A percentile compares a stretch with the other conserved stretches of the same genome.
phyloP scores from a whole-genome alignment of 2,113 vertebrate species.

The Coregonus clupeaformis region DNA sequence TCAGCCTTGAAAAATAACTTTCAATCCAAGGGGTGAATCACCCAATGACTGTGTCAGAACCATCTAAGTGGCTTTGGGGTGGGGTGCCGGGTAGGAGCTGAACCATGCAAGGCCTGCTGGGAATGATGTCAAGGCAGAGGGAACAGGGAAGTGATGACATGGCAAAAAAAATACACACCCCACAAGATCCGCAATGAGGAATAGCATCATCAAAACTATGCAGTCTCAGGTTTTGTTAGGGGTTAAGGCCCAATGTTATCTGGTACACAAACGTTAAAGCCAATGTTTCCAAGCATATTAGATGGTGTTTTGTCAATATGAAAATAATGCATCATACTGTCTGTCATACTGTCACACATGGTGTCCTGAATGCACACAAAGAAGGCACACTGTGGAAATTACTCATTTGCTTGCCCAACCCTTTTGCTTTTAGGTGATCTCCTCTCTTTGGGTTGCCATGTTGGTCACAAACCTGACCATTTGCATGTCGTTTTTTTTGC shows the following conservation, averaged over 20 bases:
- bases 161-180: background rate
- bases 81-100: no score
- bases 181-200: slow-evolving; percentile 16
- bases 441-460: background rate
- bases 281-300: background rate
- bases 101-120: no score
- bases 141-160: no score
- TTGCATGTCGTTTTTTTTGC: slow-evolving; percentile 1
- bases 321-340: background rate
- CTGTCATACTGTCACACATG: no score
- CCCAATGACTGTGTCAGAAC: no score
- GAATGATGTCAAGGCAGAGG: no score
- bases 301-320: slow-evolving; percentile 15
- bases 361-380: background rate
- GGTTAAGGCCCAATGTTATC: slow-evolving; percentile 1
- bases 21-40: no score
- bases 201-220: background rate
- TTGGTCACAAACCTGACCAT: background rate
- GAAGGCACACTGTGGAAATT: background rate
- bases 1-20: no score
- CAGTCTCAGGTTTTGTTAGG: slow-evolving; percentile 2
- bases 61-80: no score
- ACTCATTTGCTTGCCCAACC: slow-evolving; percentile 19
- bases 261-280: slow-evolving; percentile 13
- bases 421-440: slow-evolving; percentile 16